Evolutionary conservation across 2,797 vertebrate genomes (phyloP).

Genomic region (Fringilla coelebs): DNA sequence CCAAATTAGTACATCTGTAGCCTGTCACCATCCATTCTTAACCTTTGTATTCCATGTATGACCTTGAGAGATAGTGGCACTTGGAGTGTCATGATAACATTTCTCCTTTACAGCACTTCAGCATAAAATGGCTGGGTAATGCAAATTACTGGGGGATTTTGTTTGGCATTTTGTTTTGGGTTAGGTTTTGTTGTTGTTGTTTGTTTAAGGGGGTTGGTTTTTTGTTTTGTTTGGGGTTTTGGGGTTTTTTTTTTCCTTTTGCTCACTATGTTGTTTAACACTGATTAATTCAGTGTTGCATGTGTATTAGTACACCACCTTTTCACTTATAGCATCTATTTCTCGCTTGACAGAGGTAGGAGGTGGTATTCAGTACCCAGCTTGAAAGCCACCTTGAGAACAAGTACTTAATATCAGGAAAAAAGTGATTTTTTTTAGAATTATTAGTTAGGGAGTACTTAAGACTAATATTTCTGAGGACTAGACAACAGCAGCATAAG

Average conservation of each 20-base stretch:
- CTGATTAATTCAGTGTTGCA: neutral
- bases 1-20: neutral
- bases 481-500: neutral
- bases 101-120: neutral
- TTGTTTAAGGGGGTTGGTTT: neutral
- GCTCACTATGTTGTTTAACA: neutral
- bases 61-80: neutral
- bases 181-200: neutral
- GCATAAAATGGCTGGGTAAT: neutral
- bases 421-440: neutral
- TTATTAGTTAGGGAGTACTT: neutral
- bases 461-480: neutral
- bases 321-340: neutral
- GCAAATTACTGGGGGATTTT: neutral
- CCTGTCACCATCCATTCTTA: neutral
- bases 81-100: rapidly evolving
- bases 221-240: neutral
- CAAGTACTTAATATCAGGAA: neutral
- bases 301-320: neutral
- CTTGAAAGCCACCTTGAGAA: neutral
- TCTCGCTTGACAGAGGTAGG: neutral
- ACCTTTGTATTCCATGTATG: neutral
- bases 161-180: neutral
- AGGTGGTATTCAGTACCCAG: neutral
- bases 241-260: neutral